Conservation (phyloP, 2,888 invertebrate genomes). For the Xestia ashworthii region DNA sequence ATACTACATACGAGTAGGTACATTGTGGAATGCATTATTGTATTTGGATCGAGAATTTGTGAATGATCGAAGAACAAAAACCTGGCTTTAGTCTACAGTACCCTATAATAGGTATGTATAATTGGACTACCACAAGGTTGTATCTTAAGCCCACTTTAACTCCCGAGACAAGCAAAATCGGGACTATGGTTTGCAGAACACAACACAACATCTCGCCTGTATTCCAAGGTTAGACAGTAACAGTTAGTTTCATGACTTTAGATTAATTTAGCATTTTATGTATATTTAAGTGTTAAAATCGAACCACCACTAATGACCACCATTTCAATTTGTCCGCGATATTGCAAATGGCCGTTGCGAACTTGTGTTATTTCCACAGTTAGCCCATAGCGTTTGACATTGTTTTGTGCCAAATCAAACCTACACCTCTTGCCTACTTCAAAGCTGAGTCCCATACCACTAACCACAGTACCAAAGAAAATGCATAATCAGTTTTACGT, state of each 20-base stretch:
- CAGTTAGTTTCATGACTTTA: background rate
- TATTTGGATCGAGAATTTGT: background rate
- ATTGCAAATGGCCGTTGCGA: no score
- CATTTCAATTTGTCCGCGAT: no score
- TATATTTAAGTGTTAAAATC: conserved; percentile 2
- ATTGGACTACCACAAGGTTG: conserved; percentile 1
- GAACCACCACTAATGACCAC: background rate
- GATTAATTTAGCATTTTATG: background rate
- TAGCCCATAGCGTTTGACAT: no score
- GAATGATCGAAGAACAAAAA: background rate
- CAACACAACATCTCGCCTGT: background rate
- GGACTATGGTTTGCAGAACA: no score
- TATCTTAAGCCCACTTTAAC: background rate
- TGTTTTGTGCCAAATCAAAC: no score
- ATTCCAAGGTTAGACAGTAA: background rate
- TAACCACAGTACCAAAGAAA: conserved; percentile 69
- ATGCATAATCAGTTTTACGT: conserved; percentile 82
- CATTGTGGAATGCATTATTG: background rate
- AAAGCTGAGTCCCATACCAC: background rate
- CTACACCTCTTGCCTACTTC: background rate
- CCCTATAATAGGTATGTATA: background rate
- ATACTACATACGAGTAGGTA: background rate
- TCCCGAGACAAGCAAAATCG: background rate
- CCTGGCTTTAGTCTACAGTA: rapidly evolving
- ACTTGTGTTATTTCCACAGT: no score